phyloP scores from a whole-genome alignment of 2,113 vertebrate species.

The Campylorhamphus procurvoides region DNA sequence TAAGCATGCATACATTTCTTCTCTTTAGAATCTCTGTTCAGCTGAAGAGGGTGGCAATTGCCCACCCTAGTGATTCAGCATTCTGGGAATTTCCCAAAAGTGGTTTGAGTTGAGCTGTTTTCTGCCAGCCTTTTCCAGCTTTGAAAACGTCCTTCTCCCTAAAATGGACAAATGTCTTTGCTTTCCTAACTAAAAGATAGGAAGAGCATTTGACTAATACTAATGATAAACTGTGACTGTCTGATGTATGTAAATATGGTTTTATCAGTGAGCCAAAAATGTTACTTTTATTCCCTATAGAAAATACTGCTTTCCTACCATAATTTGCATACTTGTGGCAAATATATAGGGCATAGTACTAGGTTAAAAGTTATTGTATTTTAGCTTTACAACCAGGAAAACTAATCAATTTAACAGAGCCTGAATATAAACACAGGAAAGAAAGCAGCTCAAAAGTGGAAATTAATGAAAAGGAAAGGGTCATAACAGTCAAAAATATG shows the following conservation, averaged over 20 bases:
- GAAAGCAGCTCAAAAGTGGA: neutral
- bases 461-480: neutral
- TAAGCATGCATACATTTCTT: neutral
- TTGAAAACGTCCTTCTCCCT: neutral
- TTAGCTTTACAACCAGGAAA: neutral
- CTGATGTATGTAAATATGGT: neutral
- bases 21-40: neutral
- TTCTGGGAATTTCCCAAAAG: slow-evolving; percentile 42
- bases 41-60: slow-evolving; percentile 23
- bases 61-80: slow-evolving; percentile 33
- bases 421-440: slow-evolving; percentile 10
- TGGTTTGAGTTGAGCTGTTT: neutral
- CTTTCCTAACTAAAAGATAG: neutral
- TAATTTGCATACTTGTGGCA: neutral
- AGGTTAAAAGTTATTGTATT: neutral
- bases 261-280: neutral
- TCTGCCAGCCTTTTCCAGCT: slow-evolving; percentile 7
- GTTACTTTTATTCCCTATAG: neutral
- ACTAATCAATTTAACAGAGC: neutral
- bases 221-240: neutral
- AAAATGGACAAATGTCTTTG: neutral
- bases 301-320: neutral
- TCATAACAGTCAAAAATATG: neutral
- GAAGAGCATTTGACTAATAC: neutral
- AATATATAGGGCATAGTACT: neutral